Conservation (phyloP, 2,797 vertebrate genomes). For the Tapera naevia region DNA sequence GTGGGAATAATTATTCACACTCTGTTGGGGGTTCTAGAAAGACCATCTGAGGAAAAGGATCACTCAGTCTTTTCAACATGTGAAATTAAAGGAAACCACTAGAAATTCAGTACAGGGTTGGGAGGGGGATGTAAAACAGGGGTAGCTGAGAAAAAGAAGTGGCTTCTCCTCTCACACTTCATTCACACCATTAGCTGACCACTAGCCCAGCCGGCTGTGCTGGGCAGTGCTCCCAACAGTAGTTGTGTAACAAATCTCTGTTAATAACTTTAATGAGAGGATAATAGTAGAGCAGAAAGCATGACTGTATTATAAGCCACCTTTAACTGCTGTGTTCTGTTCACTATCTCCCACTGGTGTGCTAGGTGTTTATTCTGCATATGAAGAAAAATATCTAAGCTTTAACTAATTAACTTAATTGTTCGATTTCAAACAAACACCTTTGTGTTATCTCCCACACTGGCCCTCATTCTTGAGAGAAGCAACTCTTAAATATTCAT, state of each 20-base stretch:
- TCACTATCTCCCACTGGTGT: neutral
- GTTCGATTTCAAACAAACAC: neutral
- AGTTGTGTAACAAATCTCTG: neutral
- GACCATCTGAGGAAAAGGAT: conserved; percentile 61
- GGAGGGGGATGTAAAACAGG: neutral
- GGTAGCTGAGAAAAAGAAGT: neutral
- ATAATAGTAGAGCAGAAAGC: neutral
- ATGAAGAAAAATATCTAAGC: neutral
- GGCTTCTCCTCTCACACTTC: neutral
- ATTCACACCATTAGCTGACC: neutral
- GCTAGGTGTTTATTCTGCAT: neutral
- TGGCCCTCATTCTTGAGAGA: neutral
- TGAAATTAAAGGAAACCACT: conserved; percentile 54
- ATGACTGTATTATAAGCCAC: neutral
- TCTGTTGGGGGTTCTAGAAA: conserved; percentile 63
- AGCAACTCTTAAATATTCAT: neutral
- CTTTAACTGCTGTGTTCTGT: neutral
- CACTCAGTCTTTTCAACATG: conserved; percentile 54
- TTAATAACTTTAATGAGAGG: neutral
- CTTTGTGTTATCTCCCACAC: neutral
- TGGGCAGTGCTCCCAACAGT: neutral
- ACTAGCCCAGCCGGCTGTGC: neutral
- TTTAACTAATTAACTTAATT: neutral
- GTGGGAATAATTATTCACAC: conserved; percentile 71
- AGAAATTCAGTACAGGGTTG: neutral